These are phyloP conservation scores for Heliocidaris tuberculata DNA, from an alignment of 35 echinoderm and acorn worm genomes.

Conservation along the genomic window DNA sequence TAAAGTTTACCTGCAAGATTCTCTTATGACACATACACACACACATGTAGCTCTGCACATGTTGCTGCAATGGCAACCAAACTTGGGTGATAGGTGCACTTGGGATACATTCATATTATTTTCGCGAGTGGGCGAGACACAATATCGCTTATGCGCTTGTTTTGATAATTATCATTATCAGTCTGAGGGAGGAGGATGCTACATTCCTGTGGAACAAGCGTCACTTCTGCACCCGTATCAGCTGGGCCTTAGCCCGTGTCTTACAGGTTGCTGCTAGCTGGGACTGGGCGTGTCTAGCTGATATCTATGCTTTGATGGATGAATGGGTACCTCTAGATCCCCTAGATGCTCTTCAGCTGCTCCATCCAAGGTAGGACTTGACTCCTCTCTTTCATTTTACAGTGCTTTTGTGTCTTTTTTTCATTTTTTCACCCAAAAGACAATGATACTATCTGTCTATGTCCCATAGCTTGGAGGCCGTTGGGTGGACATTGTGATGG, in stretches of 20 bases:
- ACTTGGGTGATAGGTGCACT: no score
- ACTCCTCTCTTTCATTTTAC: background rate
- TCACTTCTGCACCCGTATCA: constrained; percentile 73
- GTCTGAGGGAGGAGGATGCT: constrained; percentile 61
- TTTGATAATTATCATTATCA: background rate
- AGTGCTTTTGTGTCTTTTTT: background rate
- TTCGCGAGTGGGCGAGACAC: no score
- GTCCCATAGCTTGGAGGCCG: no score
- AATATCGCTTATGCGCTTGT: no score
- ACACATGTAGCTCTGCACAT: no score
- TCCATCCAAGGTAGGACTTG: constrained; percentile 75
- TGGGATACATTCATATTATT: no score
- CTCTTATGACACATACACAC: no score
- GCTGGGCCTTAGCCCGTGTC: constrained; percentile 71
- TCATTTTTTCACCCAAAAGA: background rate
- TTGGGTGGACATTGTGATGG: no score
- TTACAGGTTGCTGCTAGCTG: constrained; percentile 76
- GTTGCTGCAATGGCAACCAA: no score
- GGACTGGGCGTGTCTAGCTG: constrained; percentile 84
- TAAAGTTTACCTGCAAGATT: no score
- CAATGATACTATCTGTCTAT: no score
- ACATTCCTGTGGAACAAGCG: constrained; percentile 91
- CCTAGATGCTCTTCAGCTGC: constrained; percentile 73
- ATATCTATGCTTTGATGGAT: constrained; percentile 77
- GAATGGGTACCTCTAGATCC: constrained; percentile 80